Conservation (phyloP, 2,888 invertebrate genomes). For the Antheraea yamamai region DNA sequence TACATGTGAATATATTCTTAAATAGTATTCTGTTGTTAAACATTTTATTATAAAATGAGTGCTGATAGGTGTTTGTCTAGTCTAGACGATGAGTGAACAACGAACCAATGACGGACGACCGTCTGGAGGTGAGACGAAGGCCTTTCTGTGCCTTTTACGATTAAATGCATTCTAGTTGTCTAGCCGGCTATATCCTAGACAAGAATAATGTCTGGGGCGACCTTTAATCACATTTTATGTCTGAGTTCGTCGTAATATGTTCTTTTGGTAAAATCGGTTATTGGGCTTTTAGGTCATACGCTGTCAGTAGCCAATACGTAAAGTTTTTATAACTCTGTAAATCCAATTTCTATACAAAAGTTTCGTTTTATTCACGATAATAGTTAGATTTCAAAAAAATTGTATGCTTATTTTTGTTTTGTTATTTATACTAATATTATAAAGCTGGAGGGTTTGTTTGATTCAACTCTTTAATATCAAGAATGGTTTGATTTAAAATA, state of each 20-base stretch:
- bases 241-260: not conserved
- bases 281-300: not conserved
- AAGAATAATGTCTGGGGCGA: conserved; percentile 19
- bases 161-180: conserved; percentile 57
- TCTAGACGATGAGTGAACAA: conserved; percentile 57
- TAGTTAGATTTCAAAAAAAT: not conserved
- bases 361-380: not conserved
- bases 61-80: conserved; percentile 62
- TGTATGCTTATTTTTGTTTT: not conserved
- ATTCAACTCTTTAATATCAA: too few species aligned
- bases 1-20: not conserved
- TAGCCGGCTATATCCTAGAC: conserved; percentile 37
- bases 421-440: too few species aligned
- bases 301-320: not conserved
- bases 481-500: too few species aligned
- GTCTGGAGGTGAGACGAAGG: conserved; percentile 73
- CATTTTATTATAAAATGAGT: conserved; percentile 37
- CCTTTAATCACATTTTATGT: conserved; percentile 9
- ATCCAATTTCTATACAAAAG: not conserved
- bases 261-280: conserved; percentile 1
- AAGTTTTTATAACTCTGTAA: not conserved
- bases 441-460: too few species aligned
- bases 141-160: conserved; percentile 57
- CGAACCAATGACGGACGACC: conserved; percentile 53
- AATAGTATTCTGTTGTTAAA: conserved; percentile 18